A percentile compares a stretch with the other conserved stretches of the same genome.
phyloP scores from a whole-genome alignment of 2,888 invertebrate species.

The Ornithoptera priamus region DNA sequence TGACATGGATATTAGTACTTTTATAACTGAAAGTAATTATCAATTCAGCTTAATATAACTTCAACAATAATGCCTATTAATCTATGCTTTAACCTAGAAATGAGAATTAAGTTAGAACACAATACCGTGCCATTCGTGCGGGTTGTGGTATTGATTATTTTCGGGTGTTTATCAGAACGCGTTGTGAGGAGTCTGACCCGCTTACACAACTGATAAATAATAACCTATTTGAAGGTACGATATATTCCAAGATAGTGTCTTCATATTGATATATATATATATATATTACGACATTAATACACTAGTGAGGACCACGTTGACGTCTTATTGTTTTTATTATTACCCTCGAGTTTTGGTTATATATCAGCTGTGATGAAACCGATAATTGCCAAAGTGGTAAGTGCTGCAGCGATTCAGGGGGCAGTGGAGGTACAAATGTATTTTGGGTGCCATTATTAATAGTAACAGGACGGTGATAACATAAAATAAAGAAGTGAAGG shows the following conservation, averaged over 20 bases:
- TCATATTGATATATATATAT: not conserved
- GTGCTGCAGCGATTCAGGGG: too few relatives aligned
- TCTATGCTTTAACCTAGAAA: not conserved
- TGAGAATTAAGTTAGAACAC: not conserved
- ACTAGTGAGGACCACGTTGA: not conserved
- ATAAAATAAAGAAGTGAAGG: too few relatives aligned
- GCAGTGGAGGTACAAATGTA: too few relatives aligned
- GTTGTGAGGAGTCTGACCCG: constrained; percentile 11
- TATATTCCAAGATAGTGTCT: not conserved
- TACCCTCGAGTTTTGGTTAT: too few relatives aligned
- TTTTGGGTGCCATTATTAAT: too few relatives aligned
- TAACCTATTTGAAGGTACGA: constrained; percentile 1
- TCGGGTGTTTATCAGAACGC: constrained; percentile 19
- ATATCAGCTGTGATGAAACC: too few relatives aligned
- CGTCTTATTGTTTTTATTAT: too few relatives aligned
- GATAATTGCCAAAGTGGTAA: too few relatives aligned
- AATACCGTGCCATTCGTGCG: not conserved
- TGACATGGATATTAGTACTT: too few relatives aligned
- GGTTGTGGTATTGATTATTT: constrained; percentile 25
- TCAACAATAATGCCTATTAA: not conserved
- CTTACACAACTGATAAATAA: constrained; percentile 17
- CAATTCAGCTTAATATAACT: not conserved
- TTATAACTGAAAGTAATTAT: not conserved
- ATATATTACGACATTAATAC: not conserved
- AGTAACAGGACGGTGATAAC: too few relatives aligned